Evolutionary conservation across 2,797 vertebrate species (phyloP), one percentile per base, ranked within the genome.

Genomic region (Huso huso): DNA sequence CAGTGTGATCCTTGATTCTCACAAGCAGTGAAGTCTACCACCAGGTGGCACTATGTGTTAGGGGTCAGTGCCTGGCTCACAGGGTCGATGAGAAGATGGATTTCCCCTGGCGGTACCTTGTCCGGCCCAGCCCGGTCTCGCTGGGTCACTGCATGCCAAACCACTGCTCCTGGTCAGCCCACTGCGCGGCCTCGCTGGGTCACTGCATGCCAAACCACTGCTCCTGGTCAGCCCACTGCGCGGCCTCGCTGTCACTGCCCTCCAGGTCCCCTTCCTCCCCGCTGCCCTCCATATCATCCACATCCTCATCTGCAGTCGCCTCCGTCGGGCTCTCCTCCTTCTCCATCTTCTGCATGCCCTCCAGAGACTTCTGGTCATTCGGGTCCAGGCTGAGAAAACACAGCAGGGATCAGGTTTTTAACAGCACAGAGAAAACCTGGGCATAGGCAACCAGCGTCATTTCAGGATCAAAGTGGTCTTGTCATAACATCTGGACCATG

Each of bases 171-270:
- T 99, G 96, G 70, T 99, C 97, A 0, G 95, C 97, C 97, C 97
- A 99, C 84, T 96, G 97, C 0, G 95, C 97, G 0, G 97, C 95
- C 76, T 99, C 97, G 0, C 95, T 99, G 86, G 68, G 69, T 92
- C 81, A 99, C 86, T 98, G 96, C 96, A 98, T 97, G 23, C 95
- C 95, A 61, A 99, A 99, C 97, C 97, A 99, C 85, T 99, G 97
- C 51, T 98, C 97, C 70, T 99, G 96, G 70, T 99, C 97, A 0
- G 95, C 97, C 97, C 97, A 99, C 84, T 96, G 97, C 0, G 95
- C 97, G 0, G 97, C 95, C 76, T 99, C 97, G 0, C 95, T 99
- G 86, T 99, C 97, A 1, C 96, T 99, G 78, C 96, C 97, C 81
- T 98, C 97, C 69, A 99, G 87, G 73, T 99, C 97, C 1, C 96